A percentile compares a stretch with the other conserved stretches of the same genome.
Evolutionary conservation across 1,140 invertebrate genomes (phyloP).

Genomic region (Antheraea pernyi): DNA sequence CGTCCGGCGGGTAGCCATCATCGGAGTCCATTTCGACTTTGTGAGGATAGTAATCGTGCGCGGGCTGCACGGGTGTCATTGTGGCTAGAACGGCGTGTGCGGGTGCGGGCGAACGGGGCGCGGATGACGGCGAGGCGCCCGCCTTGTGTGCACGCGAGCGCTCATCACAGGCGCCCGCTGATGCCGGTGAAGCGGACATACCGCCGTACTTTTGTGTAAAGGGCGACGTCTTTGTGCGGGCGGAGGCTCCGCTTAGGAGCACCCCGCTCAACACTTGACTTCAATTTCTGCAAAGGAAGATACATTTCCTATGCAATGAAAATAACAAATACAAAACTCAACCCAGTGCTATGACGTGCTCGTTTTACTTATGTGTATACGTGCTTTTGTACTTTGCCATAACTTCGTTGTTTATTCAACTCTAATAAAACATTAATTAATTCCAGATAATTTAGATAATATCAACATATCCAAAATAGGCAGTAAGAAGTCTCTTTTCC

Average conservation of each 20-base stretch:
- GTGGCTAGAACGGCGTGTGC: constrained; percentile 86
- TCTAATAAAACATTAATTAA: too few relatives aligned
- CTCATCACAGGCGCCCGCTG: constrained; percentile 46
- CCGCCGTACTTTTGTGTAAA: constrained; percentile 40
- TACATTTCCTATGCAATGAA: constrained; percentile 12
- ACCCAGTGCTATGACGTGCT: constrained; percentile 32
- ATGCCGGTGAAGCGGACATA: constrained; percentile 64
- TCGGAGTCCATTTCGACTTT: constrained; percentile 78
- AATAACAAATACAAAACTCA: constrained; percentile 6
- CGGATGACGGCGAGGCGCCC: constrained; percentile 49
- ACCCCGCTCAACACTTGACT: constrained; percentile 60
- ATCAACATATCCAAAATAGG: too few relatives aligned
- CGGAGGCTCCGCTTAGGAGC: constrained; percentile 57
- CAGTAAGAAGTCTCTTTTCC: too few relatives aligned
- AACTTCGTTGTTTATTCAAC: not conserved
- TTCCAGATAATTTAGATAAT: too few relatives aligned
- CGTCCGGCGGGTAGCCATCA: constrained; percentile 73
- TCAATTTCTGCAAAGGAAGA: constrained; percentile 54
- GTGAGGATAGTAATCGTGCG: constrained; percentile 81
- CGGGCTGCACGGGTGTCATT: constrained; percentile 82
- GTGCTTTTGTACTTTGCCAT: not conserved
- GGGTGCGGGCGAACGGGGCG: constrained; percentile 78
- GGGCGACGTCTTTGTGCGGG: constrained; percentile 50
- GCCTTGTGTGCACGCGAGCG: constrained; percentile 54
- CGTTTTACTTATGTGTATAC: constrained; percentile 16